Evolutionary conservation across 1,140 invertebrate species (phyloP).

Genomic region (Sesamia nonagrioides): DNA sequence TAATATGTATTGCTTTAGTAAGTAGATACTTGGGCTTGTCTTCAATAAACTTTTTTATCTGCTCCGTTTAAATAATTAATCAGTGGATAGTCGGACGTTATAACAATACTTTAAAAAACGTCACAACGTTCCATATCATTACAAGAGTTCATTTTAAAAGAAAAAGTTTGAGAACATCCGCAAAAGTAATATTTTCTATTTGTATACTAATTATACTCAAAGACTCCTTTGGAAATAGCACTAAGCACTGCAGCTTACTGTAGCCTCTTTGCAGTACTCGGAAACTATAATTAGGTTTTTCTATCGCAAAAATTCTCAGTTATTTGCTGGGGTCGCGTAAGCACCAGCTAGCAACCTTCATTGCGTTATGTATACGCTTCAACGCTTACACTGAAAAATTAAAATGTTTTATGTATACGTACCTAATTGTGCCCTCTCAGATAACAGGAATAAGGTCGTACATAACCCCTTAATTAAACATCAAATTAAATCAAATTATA

Average conservation of each 20-base stretch:
- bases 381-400: neutral
- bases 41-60: no score
- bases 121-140: neutral
- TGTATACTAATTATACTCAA: conserved; percentile 35
- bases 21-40: no score
- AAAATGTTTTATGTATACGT: neutral
- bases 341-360: no score
- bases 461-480: conserved; percentile 13
- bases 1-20: no score
- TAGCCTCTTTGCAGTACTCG: conserved; percentile 4
- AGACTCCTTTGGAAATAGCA: conserved; percentile 1
- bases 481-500: neutral
- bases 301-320: conserved; percentile 3
- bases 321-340: neutral
- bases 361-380: no score
- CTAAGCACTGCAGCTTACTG: conserved; percentile 23
- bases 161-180: neutral
- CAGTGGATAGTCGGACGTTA: no score
- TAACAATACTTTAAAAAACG: no score
- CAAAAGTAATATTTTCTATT: neutral
- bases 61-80: no score
- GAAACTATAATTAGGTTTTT: conserved; percentile 31
- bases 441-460: neutral
- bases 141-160: conserved; percentile 1
- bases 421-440: neutral